These are phyloP conservation scores for Hydrotaea diabolus DNA, from an alignment of 2,888 invertebrate species.

Conservation along the genomic window DNA sequence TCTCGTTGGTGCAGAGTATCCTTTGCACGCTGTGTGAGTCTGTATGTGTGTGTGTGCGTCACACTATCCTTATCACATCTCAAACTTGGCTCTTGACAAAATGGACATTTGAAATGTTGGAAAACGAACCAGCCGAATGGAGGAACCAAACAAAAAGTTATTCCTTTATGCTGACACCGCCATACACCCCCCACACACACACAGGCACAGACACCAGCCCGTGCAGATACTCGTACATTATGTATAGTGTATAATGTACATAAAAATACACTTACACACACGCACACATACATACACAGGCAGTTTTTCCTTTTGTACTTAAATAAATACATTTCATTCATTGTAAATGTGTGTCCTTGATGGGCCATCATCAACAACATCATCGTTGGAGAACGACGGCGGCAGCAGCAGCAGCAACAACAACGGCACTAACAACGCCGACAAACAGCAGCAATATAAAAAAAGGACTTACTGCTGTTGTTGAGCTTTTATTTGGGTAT, in stretches of 20 bases:
- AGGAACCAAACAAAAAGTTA: background rate
- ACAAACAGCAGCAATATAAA: background rate
- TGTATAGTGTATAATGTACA: too few relatives aligned
- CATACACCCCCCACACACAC: too few relatives aligned
- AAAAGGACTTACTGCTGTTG: conserved; percentile 15
- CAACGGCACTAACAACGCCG: conserved; percentile 23
- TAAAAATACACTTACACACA: background rate
- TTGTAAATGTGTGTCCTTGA: conserved; percentile 62
- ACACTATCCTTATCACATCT: conserved; percentile 53
- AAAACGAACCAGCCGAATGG: conserved; percentile 13
- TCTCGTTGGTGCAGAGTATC: background rate
- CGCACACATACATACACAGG: background rate
- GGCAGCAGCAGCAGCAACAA: conserved; percentile 6
- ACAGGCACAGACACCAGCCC: too few relatives aligned
- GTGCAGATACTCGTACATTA: too few relatives aligned
- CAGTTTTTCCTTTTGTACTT: conserved; percentile 29
- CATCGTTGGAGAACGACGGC: conserved; percentile 19
- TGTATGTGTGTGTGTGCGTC: background rate
- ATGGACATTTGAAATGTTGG: conserved; percentile 4
- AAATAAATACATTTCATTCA: conserved; percentile 50
- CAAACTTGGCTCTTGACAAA: conserved; percentile 58
- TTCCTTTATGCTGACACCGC: background rate
- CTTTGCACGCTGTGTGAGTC: background rate
- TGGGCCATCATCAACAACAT: conserved; percentile 51
- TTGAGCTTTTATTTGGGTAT: conserved; percentile 12